phyloP scores from a whole-genome alignment of 2,113 vertebrate species.

The Dinomys branickii region DNA sequence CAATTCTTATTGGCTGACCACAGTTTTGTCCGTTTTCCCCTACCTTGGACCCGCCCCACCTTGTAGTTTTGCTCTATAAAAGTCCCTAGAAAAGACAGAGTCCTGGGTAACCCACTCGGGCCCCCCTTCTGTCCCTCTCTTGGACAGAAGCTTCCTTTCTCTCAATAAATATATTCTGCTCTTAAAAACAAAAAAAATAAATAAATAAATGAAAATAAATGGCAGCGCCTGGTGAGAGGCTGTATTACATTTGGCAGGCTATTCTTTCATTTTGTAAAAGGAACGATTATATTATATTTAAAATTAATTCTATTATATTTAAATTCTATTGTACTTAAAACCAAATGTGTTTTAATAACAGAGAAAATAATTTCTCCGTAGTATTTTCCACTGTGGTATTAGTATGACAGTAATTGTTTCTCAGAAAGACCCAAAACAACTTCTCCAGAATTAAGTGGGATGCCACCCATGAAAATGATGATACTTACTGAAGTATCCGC shows the following conservation, averaged over 20 bases:
- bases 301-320: background rate
- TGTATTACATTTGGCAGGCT: background rate
- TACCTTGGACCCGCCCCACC: too few species aligned
- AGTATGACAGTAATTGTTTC: background rate
- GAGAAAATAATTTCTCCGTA: background rate
- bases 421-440: background rate
- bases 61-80: too few species aligned
- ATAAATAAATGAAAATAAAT: conserved; percentile 34
- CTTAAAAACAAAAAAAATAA: too few species aligned
- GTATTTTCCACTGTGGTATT: background rate
- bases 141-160: too few species aligned
- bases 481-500: background rate
- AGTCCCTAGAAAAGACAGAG: too few species aligned
- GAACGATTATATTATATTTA: background rate
- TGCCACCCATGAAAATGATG: background rate
- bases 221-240: background rate
- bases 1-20: too few species aligned
- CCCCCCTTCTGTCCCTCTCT: too few species aligned
- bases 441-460: background rate
- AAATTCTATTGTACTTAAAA: background rate
- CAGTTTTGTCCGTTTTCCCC: too few species aligned
- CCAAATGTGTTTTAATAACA: background rate
- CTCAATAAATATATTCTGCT: too few species aligned
- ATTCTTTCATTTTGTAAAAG: conserved; percentile 1
- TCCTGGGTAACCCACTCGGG: too few species aligned